Base-by-base conservation (phyloP, 92 coral and sea anemone species). In the Virgularia gustaviana region DNA sequence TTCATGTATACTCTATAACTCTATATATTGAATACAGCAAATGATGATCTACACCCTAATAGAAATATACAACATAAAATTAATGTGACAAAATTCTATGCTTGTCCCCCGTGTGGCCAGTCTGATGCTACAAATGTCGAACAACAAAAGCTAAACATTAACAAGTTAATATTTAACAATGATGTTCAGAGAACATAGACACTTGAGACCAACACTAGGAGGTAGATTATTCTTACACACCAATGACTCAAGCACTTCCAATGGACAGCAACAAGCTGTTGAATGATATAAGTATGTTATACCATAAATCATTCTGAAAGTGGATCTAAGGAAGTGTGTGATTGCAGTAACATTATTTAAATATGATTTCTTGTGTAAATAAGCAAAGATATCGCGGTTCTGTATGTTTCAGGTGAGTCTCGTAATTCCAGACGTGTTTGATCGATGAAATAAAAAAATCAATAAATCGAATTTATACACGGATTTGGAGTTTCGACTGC, bases 211-310 rank as follows among this genome's bases (percentile, higher is more conserved):
- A 2, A 27, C 75, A 68, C 60, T 43, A 6, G 61, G 75, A 51
- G 75, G 75, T 68, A 68, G 31, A 55, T 49, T 68, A 18, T 30
- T 68, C 30, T 68, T 47, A 68, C 75, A 68, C 75, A 68, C 75
- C 75, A 68, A 68, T 68, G 75, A 68, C 75, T 68, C 75, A 68
- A 9, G 75, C 61, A 68, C 75, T 68, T 49, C 61, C 75, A 68
- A 68, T 68, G 75, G 31, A 19, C 75, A 68, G 75, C 75, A 33
- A 25, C 30, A 68, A 51, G 61, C 75, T 68, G 75, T 68, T 68
- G 75, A 68, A 68, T 68, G 75, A 68, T 24, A 68, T 37, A 12
- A 47, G 24, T 1, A 38, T 3, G 31, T 25, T 56, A 65, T 65
- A 28, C 24, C 60, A 51, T 49, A 10, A 49, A 28, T 32, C 60